phyloP scores from a whole-genome alignment of 2,888 invertebrate genomes.

The Rhagophthalmus giganteus region DNA sequence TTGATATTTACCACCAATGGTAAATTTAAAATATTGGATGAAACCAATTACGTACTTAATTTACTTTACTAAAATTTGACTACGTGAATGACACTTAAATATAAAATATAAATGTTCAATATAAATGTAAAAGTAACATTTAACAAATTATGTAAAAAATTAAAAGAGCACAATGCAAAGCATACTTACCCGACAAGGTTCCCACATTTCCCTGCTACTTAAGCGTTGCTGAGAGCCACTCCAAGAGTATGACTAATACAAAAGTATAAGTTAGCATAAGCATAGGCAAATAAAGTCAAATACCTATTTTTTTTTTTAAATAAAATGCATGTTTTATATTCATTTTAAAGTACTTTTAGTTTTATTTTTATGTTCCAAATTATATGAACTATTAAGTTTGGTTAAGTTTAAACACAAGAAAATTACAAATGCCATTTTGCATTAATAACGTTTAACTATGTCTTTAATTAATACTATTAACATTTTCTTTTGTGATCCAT shows the following conservation, averaged over 20 bases:
- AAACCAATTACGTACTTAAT: too few relatives aligned
- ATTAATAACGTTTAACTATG: too few relatives aligned
- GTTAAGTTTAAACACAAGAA: background rate
- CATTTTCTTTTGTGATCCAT: too few relatives aligned
- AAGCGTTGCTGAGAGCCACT: constrained; percentile 79
- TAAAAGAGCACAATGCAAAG: constrained; percentile 10
- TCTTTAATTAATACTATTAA: too few relatives aligned
- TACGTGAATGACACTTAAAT: too few relatives aligned
- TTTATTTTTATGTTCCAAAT: background rate
- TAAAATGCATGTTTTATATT: constrained; percentile 17
- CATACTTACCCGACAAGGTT: constrained; percentile 57
- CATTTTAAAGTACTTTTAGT: background rate
- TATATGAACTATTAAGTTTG: background rate
- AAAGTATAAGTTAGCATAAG: constrained; percentile 43
- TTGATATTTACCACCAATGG: too few relatives aligned
- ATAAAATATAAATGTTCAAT: too few relatives aligned
- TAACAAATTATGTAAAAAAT: background rate
- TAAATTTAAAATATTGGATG: too few relatives aligned
- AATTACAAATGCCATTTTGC: too few relatives aligned
- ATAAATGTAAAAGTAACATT: too few relatives aligned
- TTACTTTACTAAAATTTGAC: too few relatives aligned
- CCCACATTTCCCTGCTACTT: constrained; percentile 66
- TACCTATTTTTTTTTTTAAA: too few relatives aligned
- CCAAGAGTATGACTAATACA: constrained; percentile 76
- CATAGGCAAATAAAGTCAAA: constrained; percentile 33